Conservation (phyloP, 2,888 invertebrate genomes). For the Aethes cnicana region DNA sequence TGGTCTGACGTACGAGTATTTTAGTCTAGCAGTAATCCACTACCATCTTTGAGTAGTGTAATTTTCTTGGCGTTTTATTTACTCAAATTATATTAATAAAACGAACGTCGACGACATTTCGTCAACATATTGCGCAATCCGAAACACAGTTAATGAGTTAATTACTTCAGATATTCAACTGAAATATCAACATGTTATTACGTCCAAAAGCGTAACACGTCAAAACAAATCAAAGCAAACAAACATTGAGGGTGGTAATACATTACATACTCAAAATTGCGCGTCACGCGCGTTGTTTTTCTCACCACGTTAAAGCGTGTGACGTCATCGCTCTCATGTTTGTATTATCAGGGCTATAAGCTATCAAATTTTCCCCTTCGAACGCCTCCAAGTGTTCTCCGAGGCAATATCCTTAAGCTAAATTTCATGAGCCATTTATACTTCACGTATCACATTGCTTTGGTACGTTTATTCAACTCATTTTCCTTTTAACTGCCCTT, state of each 20-base stretch:
- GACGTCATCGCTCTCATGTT: slow-evolving; percentile 52
- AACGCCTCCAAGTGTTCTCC: slow-evolving; percentile 63
- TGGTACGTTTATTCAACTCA: slow-evolving; percentile 50
- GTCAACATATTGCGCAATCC: too few relatives aligned
- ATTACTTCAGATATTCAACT: too few relatives aligned
- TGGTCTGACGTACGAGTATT: not conserved
- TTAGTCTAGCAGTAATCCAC: too few relatives aligned
- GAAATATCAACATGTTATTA: too few relatives aligned
- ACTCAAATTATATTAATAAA: too few relatives aligned
- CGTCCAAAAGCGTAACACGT: not conserved
- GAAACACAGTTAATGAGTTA: too few relatives aligned
- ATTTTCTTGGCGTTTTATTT: not conserved
- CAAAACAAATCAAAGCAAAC: slow-evolving; percentile 1
- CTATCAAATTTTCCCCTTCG: slow-evolving; percentile 73
- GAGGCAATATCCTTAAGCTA: slow-evolving; percentile 78
- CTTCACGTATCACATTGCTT: slow-evolving; percentile 68
- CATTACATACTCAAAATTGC: slow-evolving; percentile 1
- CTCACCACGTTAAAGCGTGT: slow-evolving; percentile 42
- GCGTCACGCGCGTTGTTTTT: slow-evolving; percentile 33
- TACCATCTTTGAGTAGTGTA: not conserved
- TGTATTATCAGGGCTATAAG: slow-evolving; percentile 65
- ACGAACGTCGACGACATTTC: too few relatives aligned
- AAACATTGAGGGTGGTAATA: slow-evolving; percentile 7
- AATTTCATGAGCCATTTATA: slow-evolving; percentile 74
- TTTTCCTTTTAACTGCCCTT: slow-evolving; percentile 44